A percentile compares a stretch with the other conserved stretches of the same genome.
These are phyloP conservation scores for Morus bassanus DNA, from an alignment of 2,797 vertebrate species.

Conservation along the genomic window DNA sequence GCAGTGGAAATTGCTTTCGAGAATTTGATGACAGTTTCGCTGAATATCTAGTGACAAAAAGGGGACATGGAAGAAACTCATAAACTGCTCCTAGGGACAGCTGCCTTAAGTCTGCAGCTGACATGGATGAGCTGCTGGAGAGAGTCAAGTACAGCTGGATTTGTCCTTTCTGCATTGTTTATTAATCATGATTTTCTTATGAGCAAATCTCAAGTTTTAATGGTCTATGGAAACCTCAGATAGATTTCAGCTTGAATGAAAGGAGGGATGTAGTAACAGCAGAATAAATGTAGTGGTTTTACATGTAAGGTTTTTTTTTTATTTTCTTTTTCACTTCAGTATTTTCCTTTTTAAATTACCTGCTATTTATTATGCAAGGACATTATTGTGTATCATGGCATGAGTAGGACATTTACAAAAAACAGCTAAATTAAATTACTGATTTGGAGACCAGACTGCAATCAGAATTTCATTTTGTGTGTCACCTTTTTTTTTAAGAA, in stretches of 20 bases:
- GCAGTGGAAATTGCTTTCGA: background rate
- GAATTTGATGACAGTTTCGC: background rate
- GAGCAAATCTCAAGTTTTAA: background rate
- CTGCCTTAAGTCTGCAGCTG: background rate
- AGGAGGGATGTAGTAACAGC: background rate
- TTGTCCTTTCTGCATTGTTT: background rate
- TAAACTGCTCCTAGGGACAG: background rate
- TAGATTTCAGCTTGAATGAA: constrained; percentile 10
- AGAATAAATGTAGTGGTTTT: background rate
- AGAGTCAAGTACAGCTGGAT: background rate
- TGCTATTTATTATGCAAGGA: constrained; percentile 29
- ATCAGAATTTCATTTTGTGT: constrained; percentile 1
- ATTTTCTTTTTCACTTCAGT: background rate
- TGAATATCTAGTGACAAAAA: background rate
- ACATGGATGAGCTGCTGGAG: background rate
- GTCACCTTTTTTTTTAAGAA: background rate
- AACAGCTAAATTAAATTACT: constrained; percentile 3
- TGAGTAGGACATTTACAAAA: constrained; percentile 6
- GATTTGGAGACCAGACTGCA: background rate
- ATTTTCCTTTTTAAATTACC: constrained; percentile 8
- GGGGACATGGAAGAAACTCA: background rate
- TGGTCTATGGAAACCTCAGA: background rate
- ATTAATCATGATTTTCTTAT: background rate
- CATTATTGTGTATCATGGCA: background rate
- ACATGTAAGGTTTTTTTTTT: background rate